Evolutionary conservation across 2,113 vertebrate genomes (phyloP).

Genomic region (Dromas ardeola): DNA sequence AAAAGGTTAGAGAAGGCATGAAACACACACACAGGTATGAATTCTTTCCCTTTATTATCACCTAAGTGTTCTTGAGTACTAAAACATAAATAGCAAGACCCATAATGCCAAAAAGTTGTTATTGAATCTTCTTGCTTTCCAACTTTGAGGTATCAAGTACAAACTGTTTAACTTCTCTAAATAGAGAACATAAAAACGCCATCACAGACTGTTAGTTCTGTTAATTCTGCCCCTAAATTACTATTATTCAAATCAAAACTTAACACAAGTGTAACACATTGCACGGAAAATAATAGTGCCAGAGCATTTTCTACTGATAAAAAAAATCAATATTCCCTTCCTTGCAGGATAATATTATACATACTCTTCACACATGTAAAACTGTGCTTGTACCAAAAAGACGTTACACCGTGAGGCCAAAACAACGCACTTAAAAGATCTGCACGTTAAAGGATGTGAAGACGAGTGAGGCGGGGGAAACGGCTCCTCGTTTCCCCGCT

Average conservation of each 20-base stretch:
- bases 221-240: background rate
- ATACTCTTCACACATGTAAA: rapidly evolving
- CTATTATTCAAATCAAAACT: background rate
- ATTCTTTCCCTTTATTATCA: background rate
- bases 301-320: background rate
- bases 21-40: background rate
- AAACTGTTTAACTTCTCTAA: background rate
- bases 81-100: background rate
- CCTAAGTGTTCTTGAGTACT: background rate
- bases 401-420: rapidly evolving
- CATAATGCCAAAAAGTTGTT: background rate
- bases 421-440: rapidly evolving
- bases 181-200: rapidly evolving
- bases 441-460: rapidly evolving
- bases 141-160: background rate
- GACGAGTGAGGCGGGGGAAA: rapidly evolving
- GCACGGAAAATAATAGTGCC: rapidly evolving
- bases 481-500: rapidly evolving
- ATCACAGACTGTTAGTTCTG: rapidly evolving
- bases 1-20: background rate
- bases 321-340: background rate
- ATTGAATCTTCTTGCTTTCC: background rate
- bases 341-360: rapidly evolving
- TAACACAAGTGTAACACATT: rapidly evolving
- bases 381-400: rapidly evolving